These are phyloP conservation scores for Psephotus haematonotus DNA, from an alignment of 2,113 vertebrate genomes.

Conservation along the genomic window DNA sequence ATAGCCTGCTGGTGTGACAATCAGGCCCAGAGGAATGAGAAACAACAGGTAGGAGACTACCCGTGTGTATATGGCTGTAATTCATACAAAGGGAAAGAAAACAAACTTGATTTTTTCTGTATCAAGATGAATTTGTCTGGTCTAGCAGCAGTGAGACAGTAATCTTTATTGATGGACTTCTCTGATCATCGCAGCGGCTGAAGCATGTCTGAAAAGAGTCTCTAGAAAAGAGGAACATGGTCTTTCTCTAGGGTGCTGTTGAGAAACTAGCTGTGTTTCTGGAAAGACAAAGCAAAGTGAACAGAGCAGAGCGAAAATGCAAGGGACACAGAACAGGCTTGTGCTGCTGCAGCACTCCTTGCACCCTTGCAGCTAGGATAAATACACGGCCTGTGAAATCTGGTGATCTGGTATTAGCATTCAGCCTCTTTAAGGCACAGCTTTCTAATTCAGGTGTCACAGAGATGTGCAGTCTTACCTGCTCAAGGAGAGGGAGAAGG, in stretches of 20 bases:
- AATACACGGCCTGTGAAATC: constrained; percentile 13
- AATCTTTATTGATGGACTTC: not conserved
- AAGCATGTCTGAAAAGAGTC: not conserved
- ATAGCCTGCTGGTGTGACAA: not conserved
- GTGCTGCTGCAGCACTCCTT: not conserved
- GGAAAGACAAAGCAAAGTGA: not conserved
- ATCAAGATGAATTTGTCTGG: not conserved
- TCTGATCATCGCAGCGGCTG: not conserved
- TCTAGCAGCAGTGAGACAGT: not conserved
- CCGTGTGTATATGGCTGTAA: not conserved
- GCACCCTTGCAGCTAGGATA: constrained; percentile 35
- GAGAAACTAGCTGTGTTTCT: not conserved
- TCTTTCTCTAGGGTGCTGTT: not conserved
- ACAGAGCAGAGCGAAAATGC: not conserved
- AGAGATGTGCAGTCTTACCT: not conserved
- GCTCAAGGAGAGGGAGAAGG: not conserved
- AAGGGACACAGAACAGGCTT: not conserved
- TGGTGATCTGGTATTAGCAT: constrained; percentile 27
- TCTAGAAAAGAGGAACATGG: not conserved
- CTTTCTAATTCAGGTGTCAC: constrained; percentile 34
- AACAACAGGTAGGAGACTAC: not conserved
- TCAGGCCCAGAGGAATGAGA: not conserved
- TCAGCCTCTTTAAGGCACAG: constrained; percentile 14
- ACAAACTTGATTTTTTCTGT: not conserved
- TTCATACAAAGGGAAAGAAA: not conserved